Base-by-base conservation (phyloP, 1,140 invertebrate genomes). In the Drosophila athabasca region DNA sequence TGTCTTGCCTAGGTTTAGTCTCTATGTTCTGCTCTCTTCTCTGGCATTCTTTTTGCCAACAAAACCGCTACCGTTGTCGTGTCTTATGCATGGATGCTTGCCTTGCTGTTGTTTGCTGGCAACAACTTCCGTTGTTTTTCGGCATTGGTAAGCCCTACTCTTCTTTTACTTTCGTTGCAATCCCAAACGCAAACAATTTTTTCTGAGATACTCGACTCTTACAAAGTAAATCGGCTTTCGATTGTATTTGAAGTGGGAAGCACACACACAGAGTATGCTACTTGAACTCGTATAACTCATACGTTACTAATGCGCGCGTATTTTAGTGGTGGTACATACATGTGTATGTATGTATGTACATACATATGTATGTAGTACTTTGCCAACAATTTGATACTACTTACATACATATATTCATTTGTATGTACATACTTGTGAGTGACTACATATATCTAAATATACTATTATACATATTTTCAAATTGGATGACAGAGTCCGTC, bases 181-280 rank as follows among this genome's bases (percentile, higher is more conserved):
- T 69, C 67, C 76, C 62, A 71, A 77, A 83, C 68, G 54, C 66
- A 83, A 83, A 80, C 79, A 77, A 71, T 83, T 83, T 39, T 73
- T 82, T 68, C 75, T 74, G 17, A 76, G 64, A 51, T 66, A 85
- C 69, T 85, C 54, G 64, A 66, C 58, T 76, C 68, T 61, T 72
- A 81, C 76, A 74, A 83, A 83, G 76, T 70, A 79, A 85, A 85
- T 83, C 79, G 73, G 79, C 80, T 79, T 85, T 85, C 66, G 61
- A 79, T 70, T 79, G 76, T 73, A 69, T 84, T 74, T 73, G 58
- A 77, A 72, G 68, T 77, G 59, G 58, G 48, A 26, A 52, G 46
- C 45, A 60, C 26, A 44, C 11, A 41, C 51, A 58, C 26, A n/a
- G 29, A 50, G 43, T 54, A 64, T 39, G 26, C 54, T 65, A 59